These are phyloP conservation scores for Datnioides undecimradiatus DNA, from an alignment of 2,113 vertebrate genomes.

Conservation along the genomic window DNA sequence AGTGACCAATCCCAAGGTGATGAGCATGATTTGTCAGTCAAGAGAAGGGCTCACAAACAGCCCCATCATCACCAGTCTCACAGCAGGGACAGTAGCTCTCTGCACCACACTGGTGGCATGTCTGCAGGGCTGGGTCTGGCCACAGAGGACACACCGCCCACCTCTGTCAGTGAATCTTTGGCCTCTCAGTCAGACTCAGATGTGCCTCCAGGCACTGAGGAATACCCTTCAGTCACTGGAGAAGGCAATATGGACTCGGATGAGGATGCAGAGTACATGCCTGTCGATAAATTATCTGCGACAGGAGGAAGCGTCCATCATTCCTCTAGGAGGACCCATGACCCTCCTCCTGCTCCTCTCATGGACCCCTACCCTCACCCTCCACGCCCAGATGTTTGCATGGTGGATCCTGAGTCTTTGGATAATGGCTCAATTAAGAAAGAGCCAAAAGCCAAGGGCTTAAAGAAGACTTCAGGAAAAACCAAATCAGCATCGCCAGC, in stretches of 20 bases:
- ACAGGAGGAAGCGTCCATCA: slow-evolving; percentile 84
- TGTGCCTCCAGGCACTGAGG: slow-evolving; percentile 91
- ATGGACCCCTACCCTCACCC: slow-evolving; percentile 90
- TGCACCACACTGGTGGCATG: slow-evolving; percentile 72
- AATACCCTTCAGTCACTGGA: slow-evolving; percentile 90
- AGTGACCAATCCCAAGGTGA: slow-evolving; percentile 82
- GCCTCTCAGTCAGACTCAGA: slow-evolving; percentile 96
- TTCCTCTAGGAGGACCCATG: slow-evolving; percentile 84
- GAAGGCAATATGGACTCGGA: slow-evolving; percentile 92
- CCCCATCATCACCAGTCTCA: slow-evolving; percentile 83
- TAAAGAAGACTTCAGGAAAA: slow-evolving; percentile 88
- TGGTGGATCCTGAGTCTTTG: slow-evolving; percentile 94
- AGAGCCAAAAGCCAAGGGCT: slow-evolving; percentile 89
- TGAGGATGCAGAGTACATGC: slow-evolving; percentile 94
- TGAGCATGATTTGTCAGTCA: slow-evolving; percentile 83
- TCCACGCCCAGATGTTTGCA: slow-evolving; percentile 95
- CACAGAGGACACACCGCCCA: slow-evolving; percentile 94
- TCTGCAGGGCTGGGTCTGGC: slow-evolving; percentile 72
- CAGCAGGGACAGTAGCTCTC: slow-evolving; percentile 69
- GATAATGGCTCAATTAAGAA: slow-evolving; percentile 87
- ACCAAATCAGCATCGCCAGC: slow-evolving; percentile 91
- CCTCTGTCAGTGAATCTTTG: slow-evolving; percentile 93
- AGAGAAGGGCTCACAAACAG: slow-evolving; percentile 85
- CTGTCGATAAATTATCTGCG: slow-evolving; percentile 88
- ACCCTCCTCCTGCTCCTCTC: slow-evolving; percentile 90